Evolutionary conservation across 2,113 vertebrate genomes (phyloP).

Genomic region (Pycnonotus jocosus): DNA sequence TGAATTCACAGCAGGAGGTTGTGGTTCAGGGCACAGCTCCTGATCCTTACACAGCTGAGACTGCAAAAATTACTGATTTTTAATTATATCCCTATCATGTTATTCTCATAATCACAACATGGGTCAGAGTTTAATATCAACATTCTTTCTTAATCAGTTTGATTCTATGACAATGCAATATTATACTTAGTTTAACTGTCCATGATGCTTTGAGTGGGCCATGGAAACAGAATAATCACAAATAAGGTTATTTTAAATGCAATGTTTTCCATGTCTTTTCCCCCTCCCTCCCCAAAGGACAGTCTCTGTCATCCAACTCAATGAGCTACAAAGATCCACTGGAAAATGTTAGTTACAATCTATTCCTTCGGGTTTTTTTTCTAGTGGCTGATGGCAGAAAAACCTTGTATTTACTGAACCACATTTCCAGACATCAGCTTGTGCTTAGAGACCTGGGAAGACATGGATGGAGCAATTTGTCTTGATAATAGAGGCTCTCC

Average conservation of each 20-base stretch:
- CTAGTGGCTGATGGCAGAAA: background rate
- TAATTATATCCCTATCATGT: background rate
- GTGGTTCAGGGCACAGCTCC: background rate
- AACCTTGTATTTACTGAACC: background rate
- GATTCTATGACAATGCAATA: background rate
- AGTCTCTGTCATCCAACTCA: background rate
- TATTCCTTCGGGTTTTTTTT: background rate
- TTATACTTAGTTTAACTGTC: background rate
- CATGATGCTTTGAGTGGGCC: background rate
- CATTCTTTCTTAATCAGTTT: background rate
- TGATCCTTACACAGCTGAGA: background rate
- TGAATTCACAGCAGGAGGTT: background rate
- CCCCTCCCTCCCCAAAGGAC: background rate
- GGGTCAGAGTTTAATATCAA: background rate
- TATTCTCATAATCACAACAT: background rate
- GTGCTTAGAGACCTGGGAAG: background rate
- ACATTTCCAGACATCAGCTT: background rate
- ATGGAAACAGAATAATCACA: background rate
- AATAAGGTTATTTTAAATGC: background rate
- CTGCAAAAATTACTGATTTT: background rate
- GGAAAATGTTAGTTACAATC: background rate
- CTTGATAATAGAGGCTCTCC: background rate
- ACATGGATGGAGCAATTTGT: background rate
- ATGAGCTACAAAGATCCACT: background rate
- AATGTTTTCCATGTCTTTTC: rapidly evolving